Conservation (phyloP, 2,113 vertebrate genomes). For the Vulpes ferrilata region DNA sequence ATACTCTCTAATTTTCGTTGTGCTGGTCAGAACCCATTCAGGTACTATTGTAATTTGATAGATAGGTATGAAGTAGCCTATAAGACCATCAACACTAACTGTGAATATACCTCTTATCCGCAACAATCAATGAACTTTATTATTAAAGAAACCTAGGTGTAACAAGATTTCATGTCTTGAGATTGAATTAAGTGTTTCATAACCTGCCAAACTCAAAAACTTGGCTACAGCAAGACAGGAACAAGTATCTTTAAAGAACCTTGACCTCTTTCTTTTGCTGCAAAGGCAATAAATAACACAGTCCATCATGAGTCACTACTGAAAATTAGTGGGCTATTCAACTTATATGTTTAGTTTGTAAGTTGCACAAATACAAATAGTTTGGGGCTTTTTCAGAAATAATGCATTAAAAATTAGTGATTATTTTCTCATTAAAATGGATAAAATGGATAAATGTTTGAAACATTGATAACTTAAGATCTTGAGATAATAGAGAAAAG, state of each 20-base stretch:
- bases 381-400: not conserved
- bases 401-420: not conserved
- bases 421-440: not conserved
- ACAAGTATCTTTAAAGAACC: not conserved
- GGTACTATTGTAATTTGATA: not conserved
- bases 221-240: not conserved
- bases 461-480: not conserved
- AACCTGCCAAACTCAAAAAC: not conserved
- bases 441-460: not conserved
- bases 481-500: not conserved
- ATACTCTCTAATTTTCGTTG: not conserved
- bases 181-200: not conserved
- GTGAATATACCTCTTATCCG: not conserved
- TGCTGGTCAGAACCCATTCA: not conserved
- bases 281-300: not conserved
- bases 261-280: not conserved
- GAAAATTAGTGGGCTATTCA: not conserved
- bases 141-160: not conserved
- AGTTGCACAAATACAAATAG: constrained; percentile 12
- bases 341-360: not conserved
- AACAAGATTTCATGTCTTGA: not conserved
- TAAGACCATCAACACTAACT: not conserved
- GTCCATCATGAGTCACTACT: not conserved
- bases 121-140: not conserved
- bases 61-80: not conserved